These are phyloP conservation scores for Agrypnus murinus DNA, from an alignment of 2,888 invertebrate species.

Conservation along the genomic window DNA sequence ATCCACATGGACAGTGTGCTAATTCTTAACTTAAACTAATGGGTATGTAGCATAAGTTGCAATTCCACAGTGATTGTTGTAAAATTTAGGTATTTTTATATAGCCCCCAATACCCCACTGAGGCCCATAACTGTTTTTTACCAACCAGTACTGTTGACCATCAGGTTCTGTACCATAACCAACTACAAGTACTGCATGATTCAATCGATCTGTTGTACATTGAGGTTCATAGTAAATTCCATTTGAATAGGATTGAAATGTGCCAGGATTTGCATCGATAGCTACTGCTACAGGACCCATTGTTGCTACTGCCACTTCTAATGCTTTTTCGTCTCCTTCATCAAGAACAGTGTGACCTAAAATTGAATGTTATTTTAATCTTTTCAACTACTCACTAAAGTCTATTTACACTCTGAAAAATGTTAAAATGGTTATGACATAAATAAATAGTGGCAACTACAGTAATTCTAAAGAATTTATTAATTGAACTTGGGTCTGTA, in stretches of 20 bases:
- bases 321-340: constrained; percentile 81
- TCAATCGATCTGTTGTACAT: constrained; percentile 79
- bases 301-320: constrained; percentile 87
- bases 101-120: constrained; percentile 63
- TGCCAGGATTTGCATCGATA: constrained; percentile 89
- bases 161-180: constrained; percentile 83
- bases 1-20: no score
- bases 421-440: no score
- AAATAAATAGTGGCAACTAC: no score
- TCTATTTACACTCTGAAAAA: no score
- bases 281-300: constrained; percentile 91
- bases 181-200: constrained; percentile 89
- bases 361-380: no score
- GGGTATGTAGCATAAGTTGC: constrained; percentile 88
- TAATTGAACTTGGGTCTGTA: no score
- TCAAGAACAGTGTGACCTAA: constrained; percentile 84
- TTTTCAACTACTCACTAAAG: no score
- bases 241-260: constrained; percentile 89
- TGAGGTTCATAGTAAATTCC: constrained; percentile 88
- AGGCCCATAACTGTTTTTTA: constrained; percentile 81
- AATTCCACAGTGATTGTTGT: constrained; percentile 87
- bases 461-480: no score
- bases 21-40: constrained; percentile 82
- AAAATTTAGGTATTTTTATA: constrained; percentile 62
- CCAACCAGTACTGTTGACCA: constrained; percentile 78